Conservation (phyloP, 37 sponge, comb jelly and placozoan genomes). For the Halisarca cf. caerulea region DNA sequence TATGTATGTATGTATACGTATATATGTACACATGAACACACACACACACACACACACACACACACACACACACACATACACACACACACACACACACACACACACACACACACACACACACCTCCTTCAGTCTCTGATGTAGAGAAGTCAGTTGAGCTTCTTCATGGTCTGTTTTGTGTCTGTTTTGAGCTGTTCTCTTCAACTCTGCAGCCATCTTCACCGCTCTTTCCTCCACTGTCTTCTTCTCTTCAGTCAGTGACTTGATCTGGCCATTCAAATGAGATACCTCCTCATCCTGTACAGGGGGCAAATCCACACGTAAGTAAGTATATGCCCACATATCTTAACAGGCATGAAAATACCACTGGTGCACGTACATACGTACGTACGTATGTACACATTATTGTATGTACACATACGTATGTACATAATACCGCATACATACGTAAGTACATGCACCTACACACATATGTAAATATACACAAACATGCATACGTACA, state of each 20-base stretch:
- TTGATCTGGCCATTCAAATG: background rate
- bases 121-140: background rate
- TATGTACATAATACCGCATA: background rate
- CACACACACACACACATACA: constrained; percentile 22
- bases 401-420: background rate
- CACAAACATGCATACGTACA: no score
- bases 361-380: no score
- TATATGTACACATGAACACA: background rate
- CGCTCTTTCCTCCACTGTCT: background rate
- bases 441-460: background rate
- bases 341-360: no score
- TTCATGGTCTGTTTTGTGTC: background rate
- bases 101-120: constrained; percentile 12
- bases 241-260: background rate
- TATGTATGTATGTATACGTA: background rate
- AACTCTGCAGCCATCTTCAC: background rate
- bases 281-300: constrained; percentile 8
- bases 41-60: constrained; percentile 21
- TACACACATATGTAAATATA: background rate
- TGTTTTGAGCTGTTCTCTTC: background rate
- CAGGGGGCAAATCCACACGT: background rate
- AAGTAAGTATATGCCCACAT: background rate
- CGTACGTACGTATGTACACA: background rate
- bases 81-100: constrained; percentile 25
- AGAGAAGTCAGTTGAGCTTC: background rate